Evolutionary conservation across 2,888 invertebrate genomes (phyloP), one percentile per base, ranked within the genome.

Genomic region (Pilophorus perplexus): DNA sequence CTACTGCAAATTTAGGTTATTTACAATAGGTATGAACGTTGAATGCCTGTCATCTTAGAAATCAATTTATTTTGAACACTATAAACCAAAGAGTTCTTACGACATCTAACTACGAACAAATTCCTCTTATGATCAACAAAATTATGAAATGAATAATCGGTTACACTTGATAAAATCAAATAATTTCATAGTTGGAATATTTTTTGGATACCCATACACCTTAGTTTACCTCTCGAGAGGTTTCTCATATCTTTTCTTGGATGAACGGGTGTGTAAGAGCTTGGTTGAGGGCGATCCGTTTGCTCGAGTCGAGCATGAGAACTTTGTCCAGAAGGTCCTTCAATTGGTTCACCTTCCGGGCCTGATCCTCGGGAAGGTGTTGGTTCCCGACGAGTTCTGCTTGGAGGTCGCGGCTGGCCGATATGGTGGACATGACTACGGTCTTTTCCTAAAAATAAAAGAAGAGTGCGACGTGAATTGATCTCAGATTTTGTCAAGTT

Each of bases 191-290:
- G 16, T 10, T 5, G 42, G n/a, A n/a, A 42, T 10, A 42, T 5
- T 6, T 5, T 20, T 12, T 20, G 14, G 20, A 14, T 20, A 48
- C 48, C 18, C 14, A 18, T 18, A 64, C 64, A 55, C 68, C 14
- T 55, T 22, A 12, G 25, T 44, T 62, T 62, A 62, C 62, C 62
- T 62, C 44, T 44, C 28, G 3, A 44, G 46, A 46, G 62, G 62
- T 20, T 38, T 48, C 59, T 70, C 60, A 89, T 76, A 92, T 90
- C 81, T 90, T 93, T 76, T 98, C 97, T 80, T 92, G 90, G 75
- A 98, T 95, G 78, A 97, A 97, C 0, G 94, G 89, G 79, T 98
- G 97, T 20, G 89, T 86, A 60, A 98, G 82, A 38, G 95, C 94
- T 76, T 94, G 93, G 78, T 93, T 94, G 71, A 96, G 86, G n/a